Evolutionary conservation across 2,888 invertebrate species (phyloP).

Genomic region (Caenorhabditis doughertyi): DNA sequence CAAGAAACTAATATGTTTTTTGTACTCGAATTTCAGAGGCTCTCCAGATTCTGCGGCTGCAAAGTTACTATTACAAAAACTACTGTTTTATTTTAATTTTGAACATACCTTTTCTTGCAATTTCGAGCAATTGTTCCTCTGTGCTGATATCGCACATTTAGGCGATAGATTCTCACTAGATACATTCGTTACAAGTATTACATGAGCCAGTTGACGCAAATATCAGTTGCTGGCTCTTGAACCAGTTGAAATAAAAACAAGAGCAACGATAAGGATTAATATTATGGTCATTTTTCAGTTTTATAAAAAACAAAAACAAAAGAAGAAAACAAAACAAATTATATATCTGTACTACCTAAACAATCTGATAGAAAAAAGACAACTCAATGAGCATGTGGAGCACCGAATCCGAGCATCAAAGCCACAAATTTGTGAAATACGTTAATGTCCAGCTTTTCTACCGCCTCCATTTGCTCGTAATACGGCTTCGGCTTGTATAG

Average conservation of each 20-base stretch:
- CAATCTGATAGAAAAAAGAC: not conserved
- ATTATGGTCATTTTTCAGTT: not conserved
- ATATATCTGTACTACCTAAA: constrained; percentile 32
- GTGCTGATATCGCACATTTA: constrained; percentile 61
- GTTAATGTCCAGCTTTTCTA: constrained; percentile 79
- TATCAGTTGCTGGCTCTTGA: not conserved
- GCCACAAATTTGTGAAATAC: constrained; percentile 78
- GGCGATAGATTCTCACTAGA: constrained; percentile 21
- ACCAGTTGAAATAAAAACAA: not conserved
- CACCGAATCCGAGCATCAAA: constrained; percentile 68
- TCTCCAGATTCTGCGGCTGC: constrained; percentile 50
- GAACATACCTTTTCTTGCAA: constrained; percentile 44
- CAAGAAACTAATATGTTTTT: constrained; percentile 71
- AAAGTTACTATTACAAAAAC: constrained; percentile 3
- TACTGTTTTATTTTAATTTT: not conserved
- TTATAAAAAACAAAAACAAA: constrained; percentile 11
- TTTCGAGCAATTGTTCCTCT: constrained; percentile 48
- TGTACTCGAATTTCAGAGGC: constrained; percentile 54
- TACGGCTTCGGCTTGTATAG: constrained; percentile 79
- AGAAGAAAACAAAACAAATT: constrained; percentile 28
- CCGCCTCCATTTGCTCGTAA: constrained; percentile 75
- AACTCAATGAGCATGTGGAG: constrained; percentile 54
- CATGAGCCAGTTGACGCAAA: not conserved
- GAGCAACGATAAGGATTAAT: not conserved
- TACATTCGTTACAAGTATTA: not conserved